phyloP scores from a whole-genome alignment of 1,140 invertebrate genomes.

The Sycophaga agraensis region DNA sequence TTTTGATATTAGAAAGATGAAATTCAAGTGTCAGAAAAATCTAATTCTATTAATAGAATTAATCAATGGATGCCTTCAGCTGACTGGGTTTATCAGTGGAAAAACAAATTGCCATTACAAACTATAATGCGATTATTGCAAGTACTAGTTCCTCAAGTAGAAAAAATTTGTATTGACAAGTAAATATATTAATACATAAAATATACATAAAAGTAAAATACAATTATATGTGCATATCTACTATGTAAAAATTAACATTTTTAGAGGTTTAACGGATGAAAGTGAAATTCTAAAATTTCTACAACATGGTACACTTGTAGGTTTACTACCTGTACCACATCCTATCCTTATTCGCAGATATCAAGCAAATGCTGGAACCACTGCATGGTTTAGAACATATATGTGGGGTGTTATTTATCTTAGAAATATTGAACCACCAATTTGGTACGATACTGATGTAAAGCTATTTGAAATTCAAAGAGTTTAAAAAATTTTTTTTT shows the following conservation, averaged over 20 bases:
- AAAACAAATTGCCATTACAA: constrained; percentile 94
- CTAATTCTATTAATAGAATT: constrained; percentile 3
- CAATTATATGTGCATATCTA: constrained; percentile 8
- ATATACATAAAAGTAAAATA: too few species aligned
- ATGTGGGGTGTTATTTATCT: constrained; percentile 99
- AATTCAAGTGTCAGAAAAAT: constrained; percentile 51
- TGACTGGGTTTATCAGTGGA: constrained; percentile 97
- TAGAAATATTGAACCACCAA: constrained; percentile 95
- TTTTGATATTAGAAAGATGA: constrained; percentile 50
- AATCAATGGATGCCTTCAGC: constrained; percentile 80
- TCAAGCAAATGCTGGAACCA: constrained; percentile 96
- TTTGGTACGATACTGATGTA: constrained; percentile 99
- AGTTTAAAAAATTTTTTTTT: constrained; percentile 61
- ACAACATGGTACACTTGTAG: constrained; percentile 97
- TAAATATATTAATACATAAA: constrained; percentile 66
- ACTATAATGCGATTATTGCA: constrained; percentile 98
- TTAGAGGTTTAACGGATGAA: constrained; percentile 97
- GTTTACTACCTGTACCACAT: constrained; percentile 96
- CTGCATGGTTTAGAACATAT: constrained; percentile 98
- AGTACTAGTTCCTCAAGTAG: constrained; percentile 98
- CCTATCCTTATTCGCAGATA: constrained; percentile 98
- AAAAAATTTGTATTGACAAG: constrained; percentile 99
- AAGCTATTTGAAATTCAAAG: constrained; percentile 97
- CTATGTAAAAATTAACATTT: constrained; percentile 30
- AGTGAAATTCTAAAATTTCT: constrained; percentile 99